A percentile compares a stretch with the other conserved stretches of the same genome.
phyloP scores from a whole-genome alignment of 2,113 vertebrate species.

The Callipepla californica region DNA sequence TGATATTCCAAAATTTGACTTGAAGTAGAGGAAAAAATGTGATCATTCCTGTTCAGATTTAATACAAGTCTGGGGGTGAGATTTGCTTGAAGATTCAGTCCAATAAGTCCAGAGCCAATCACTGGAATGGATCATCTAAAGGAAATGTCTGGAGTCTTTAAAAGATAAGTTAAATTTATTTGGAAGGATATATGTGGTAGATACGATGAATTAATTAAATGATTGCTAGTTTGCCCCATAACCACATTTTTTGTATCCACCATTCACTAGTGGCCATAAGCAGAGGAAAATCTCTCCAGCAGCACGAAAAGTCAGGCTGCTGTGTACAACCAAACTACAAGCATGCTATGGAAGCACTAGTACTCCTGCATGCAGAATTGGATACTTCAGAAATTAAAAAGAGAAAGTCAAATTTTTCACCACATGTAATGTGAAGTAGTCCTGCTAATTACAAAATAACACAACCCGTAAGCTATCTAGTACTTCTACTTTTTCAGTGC shows the following conservation, averaged over 20 bases:
- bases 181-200: neutral
- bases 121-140: neutral
- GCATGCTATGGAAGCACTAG: neutral
- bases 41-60: neutral
- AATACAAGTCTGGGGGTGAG: neutral
- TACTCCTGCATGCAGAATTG: neutral
- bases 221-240: neutral
- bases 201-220: neutral
- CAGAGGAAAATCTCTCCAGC: neutral
- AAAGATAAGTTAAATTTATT: neutral
- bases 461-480: neutral
- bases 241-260: neutral
- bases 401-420: neutral
- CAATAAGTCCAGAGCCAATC: neutral
- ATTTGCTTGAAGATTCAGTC: neutral
- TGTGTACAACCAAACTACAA: neutral
- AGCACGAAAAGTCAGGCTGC: neutral
- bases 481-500: neutral
- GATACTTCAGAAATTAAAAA: neutral
- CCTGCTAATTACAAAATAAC: neutral
- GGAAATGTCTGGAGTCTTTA: neutral
- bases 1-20: neutral
- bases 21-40: neutral
- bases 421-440: rapidly evolving
- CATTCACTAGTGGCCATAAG: neutral